Percentiles rank a stretch among this genome's conserved stretches.
Evolutionary conservation across 2,113 vertebrate species (phyloP).

Genomic region (human): DNA sequence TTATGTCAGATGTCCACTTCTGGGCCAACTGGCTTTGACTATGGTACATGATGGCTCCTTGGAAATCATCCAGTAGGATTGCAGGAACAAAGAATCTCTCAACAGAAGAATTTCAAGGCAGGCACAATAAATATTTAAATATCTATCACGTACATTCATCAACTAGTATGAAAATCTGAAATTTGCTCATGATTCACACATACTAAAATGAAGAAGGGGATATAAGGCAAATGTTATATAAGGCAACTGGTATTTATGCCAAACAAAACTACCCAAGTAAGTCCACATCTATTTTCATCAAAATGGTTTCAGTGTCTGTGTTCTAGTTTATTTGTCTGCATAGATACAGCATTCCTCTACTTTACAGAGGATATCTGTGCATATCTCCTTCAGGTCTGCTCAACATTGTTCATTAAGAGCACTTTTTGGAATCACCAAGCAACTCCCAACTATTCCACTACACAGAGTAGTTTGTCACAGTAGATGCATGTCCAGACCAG

Average conservation of each 20-base stretch:
- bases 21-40: neutral
- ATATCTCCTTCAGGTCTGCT: neutral
- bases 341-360: neutral
- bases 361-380: neutral
- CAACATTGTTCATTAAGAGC: neutral
- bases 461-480: too few relatives aligned
- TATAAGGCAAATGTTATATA: neutral
- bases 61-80: neutral
- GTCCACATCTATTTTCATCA: neutral
- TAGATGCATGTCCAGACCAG: too few relatives aligned
- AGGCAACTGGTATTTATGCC: neutral
- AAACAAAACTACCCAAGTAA: neutral
- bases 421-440: neutral
- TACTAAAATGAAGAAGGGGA: neutral
- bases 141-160: neutral
- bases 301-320: neutral
- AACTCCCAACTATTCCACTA: too few relatives aligned
- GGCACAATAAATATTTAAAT: neutral
- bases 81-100: neutral
- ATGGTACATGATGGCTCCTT: neutral
- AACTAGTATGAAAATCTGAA: neutral
- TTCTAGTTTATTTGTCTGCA: neutral
- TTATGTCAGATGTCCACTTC: neutral
- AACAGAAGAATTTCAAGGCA: neutral
- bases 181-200: neutral